Base-by-base conservation (phyloP, 2,113 vertebrate genomes). In the Montifringilla adamsi region DNA sequence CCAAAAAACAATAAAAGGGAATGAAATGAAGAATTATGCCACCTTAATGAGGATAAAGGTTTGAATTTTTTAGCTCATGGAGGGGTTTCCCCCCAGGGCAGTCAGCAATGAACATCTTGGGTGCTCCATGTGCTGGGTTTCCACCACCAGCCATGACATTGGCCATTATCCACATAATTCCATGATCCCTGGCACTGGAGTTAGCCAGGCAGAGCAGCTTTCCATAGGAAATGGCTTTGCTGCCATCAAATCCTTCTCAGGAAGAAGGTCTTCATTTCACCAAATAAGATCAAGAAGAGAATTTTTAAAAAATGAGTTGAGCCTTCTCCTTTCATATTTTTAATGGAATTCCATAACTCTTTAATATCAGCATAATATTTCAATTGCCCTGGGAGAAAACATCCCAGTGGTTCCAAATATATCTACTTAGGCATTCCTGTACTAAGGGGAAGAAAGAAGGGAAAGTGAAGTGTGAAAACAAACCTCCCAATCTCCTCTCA, bases 121-220 rank as follows among this genome's bases (percentile, higher is more conserved):
- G 13, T 20, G 15, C 23, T 7, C 64, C 47, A 2, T 2, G 21
- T 39, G 72, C 68, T 7, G 1, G 21, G 17, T 52, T 91, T 81
- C 24, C 69, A 50, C 20, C 70, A 28, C 19, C 43, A 60, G 53
- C 33, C 37, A 7, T 4, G 24, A 13, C 37, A 6, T 10, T 72
- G 84, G 69, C 22, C 9, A 4, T 89, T 39, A 11, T 55, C 64
- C 86, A 17, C 18, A 69, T 10, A 47, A 77, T 88, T 76, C 75
- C 5, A 1, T n/a, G n/a, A 9, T 68, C n/a, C 70, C 37, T 26
- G 13, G 27, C 5, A 0, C 59, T n/a, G 64, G 47, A 59, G 20
- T 30, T 10, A 14, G 33, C 24, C 79, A 41, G 59, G 70, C 75
- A 49, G 47, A 87, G 50, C 62, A 39, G 26, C 39, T 94, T 80